Base-by-base conservation (phyloP, 2,888 invertebrate species). In the Athrips mouffetella region DNA sequence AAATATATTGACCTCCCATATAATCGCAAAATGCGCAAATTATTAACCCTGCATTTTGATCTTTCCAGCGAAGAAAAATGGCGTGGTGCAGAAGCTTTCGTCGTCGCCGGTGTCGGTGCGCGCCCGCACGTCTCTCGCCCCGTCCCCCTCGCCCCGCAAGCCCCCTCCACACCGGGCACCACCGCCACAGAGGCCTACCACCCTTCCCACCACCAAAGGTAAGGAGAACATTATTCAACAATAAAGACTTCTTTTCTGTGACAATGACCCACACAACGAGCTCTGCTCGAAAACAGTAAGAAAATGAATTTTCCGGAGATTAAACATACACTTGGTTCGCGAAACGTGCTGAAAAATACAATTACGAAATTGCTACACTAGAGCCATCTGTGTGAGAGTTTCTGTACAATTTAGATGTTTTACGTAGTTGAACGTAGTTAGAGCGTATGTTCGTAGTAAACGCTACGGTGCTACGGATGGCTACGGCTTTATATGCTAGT, bases 51-150 rank as follows among this genome's bases (percentile, higher is more conserved):
- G n/a, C n/a, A n/a, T 30, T 47, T 40, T 45, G 29, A 80, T 73
- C 47, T 49, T 81, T 73, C 48, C 79, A 88, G 87, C 62, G 13
- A 88, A 88, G 76, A 88, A 88, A 60, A 88, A 88, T 84, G 88
- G 86, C 51, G 83, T 87, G 59, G 87, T 85, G 41, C 86, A 78
- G 57, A 85, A 86, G 62, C 60, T 88, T 57, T 80, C 85, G 25
- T 79, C 86, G 45, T 88, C 88, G 6, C 88, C 88, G 5, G 82
- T 85, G 63, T 65, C 80, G 8, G 76, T 82, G 62, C 83, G 88
- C 27, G 77, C 84, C 51, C 82, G 85, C 55, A 67, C 79, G 11
- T 76, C 85, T 0, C 70, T 82, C 53, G 79, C 76, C 35, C 80
- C 86, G 16, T 82, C 86, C 1, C 80, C 86, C 7, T 82, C 88